Conservation (phyloP, 37 sponge, comb jelly and placozoan genomes). For the Geodia barretti region DNA sequence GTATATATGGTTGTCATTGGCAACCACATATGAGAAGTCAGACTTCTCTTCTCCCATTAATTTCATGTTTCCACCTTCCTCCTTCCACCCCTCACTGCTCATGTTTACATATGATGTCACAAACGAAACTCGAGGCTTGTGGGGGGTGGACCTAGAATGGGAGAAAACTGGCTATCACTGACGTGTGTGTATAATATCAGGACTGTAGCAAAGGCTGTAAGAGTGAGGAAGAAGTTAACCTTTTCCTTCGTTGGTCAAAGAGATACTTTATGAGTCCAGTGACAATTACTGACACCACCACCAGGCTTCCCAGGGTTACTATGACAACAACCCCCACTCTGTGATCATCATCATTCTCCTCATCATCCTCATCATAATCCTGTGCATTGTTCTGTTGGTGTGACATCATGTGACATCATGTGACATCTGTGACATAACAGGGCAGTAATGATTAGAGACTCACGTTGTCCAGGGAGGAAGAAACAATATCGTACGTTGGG, state of each 20-base stretch:
- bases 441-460: too few relatives aligned
- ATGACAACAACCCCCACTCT: not conserved
- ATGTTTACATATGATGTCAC: constrained; percentile 10
- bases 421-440: too few relatives aligned
- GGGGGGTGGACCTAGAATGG: not conserved
- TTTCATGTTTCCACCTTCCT: not conserved
- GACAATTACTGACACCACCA: not conserved
- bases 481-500: not conserved
- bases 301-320: not conserved
- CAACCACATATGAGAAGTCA: constrained; percentile 10
- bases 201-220: too few relatives aligned
- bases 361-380: too few relatives aligned
- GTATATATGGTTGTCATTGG: not conserved
- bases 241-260: not conserved
- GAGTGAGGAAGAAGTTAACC: too few relatives aligned
- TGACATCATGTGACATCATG: too few relatives aligned
- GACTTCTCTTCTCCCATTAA: not conserved
- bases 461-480: not conserved
- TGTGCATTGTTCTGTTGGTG: too few relatives aligned
- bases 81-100: constrained; percentile 1
- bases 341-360: not conserved
- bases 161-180: too few relatives aligned
- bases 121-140: not conserved
- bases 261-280: not conserved
- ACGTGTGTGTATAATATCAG: too few relatives aligned